A percentile compares a stretch with the other conserved stretches of the same genome.
Evolutionary conservation across 1,140 invertebrate species (phyloP).

Genomic region (Aphelinus certus): DNA sequence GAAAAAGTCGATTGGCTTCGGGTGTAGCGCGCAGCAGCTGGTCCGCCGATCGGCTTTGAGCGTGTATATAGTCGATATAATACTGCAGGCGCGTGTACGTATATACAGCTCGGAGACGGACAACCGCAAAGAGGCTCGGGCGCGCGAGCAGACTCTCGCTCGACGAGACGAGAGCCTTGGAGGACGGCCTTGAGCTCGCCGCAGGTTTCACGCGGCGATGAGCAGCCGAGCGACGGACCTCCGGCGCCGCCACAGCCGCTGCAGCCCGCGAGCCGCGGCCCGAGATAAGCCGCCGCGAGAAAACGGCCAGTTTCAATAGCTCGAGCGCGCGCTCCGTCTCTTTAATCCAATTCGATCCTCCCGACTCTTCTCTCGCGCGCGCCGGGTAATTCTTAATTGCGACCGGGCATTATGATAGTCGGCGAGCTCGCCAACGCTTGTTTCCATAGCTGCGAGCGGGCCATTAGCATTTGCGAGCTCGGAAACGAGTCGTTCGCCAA

Average conservation of each 20-base stretch:
- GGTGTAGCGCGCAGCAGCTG: not conserved
- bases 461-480: too few relatives aligned
- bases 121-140: slow-evolving; percentile 20
- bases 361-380: slow-evolving; percentile 9
- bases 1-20: not conserved
- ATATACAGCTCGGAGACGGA: not conserved
- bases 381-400: slow-evolving; percentile 27
- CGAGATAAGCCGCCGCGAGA: not conserved
- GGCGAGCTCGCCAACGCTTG: not conserved
- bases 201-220: slow-evolving; percentile 39
- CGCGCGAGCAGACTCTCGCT: slow-evolving; percentile 2
- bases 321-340: slow-evolving; percentile 32
- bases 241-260: slow-evolving; percentile 3
- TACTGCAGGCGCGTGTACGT: too few relatives aligned
- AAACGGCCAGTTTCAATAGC: not conserved
- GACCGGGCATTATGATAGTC: not conserved
- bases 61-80: too few relatives aligned
- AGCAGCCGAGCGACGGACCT: slow-evolving; percentile 39
- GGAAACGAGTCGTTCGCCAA: too few relatives aligned
- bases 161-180: not conserved
- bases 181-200: slow-evolving; percentile 36
- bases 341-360: not conserved
- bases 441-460: too few relatives aligned
- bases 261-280: slow-evolving; percentile 15
- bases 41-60: too few relatives aligned